Conservation (phyloP, 2,888 invertebrate genomes). For the Linnaemya vulpina region DNA sequence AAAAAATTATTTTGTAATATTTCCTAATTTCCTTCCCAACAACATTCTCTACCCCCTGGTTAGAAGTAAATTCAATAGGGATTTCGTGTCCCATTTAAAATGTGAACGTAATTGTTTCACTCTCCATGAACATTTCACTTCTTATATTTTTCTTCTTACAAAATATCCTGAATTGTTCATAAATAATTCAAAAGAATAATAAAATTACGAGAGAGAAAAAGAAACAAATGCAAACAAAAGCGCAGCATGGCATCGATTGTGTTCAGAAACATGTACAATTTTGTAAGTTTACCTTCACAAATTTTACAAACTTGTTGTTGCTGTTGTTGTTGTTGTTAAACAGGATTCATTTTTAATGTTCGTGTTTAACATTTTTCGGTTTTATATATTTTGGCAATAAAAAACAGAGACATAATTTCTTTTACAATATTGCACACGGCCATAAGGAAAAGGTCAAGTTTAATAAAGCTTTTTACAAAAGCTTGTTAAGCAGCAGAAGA, state of each 20-base stretch:
- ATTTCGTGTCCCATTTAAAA: neutral
- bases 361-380: constrained; percentile 37
- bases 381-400: constrained; percentile 13
- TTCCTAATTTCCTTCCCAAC: neutral
- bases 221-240: neutral
- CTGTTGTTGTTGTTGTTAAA: too few species aligned
- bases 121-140: neutral
- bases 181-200: constrained; percentile 14
- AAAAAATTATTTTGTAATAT: neutral
- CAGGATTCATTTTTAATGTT: constrained; percentile 34
- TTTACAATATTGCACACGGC: constrained; percentile 2
- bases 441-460: constrained; percentile 30
- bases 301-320: constrained; percentile 26
- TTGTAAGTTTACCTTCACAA: constrained; percentile 28
- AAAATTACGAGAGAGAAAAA: neutral
- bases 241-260: neutral
- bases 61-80: neutral
- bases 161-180: neutral
- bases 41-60: neutral
- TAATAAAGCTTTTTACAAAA: neutral
- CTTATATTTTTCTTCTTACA: neutral
- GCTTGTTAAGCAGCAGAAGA: neutral
- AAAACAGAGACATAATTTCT: neutral
- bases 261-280: constrained; percentile 14
- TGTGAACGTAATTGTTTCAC: neutral